Conservation (phyloP, 2,888 invertebrate genomes). For the Crioceris asparagi region DNA sequence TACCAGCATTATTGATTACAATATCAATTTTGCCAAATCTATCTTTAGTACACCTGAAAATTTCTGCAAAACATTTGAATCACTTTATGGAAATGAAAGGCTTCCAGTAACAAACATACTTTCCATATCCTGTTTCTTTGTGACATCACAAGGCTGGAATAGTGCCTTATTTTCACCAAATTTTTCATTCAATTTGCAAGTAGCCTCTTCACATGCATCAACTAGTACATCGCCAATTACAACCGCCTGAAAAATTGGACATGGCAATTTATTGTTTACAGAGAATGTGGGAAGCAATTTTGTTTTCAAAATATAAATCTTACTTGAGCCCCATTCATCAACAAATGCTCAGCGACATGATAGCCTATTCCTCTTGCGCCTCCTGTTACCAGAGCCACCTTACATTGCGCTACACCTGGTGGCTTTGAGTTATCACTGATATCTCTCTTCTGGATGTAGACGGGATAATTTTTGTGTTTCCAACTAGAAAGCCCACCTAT, state of each 20-base stretch:
- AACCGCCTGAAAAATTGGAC: conserved; percentile 23
- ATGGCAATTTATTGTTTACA: not conserved
- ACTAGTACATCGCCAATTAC: conserved; percentile 34
- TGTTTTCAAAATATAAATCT: conserved; percentile 2
- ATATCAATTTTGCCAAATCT: conserved; percentile 34
- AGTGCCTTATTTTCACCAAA: conserved; percentile 39
- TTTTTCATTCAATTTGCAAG: conserved; percentile 34
- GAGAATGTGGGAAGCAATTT: no score
- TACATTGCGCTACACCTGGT: conserved; percentile 45
- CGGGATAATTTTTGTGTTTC: not conserved
- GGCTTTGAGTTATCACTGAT: not conserved
- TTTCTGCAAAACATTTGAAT: conserved; percentile 16
- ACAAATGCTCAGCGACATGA: conserved; percentile 51
- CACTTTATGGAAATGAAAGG: no score
- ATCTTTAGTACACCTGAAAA: conserved; percentile 25
- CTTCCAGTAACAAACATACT: conserved; percentile 11
- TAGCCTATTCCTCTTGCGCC: conserved; percentile 58
- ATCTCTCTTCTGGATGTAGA: conserved; percentile 1
- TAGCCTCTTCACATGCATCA: conserved; percentile 36
- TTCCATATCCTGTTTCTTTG: conserved; percentile 31
- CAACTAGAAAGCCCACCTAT: not conserved
- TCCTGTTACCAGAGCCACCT: conserved; percentile 58
- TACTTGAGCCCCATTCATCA: conserved; percentile 59
- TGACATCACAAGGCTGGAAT: conserved; percentile 44
- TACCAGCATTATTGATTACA: conserved; percentile 40